Base-by-base conservation (phyloP, 2,797 vertebrate genomes). In the Phaenicophaeus curvirostris region DNA sequence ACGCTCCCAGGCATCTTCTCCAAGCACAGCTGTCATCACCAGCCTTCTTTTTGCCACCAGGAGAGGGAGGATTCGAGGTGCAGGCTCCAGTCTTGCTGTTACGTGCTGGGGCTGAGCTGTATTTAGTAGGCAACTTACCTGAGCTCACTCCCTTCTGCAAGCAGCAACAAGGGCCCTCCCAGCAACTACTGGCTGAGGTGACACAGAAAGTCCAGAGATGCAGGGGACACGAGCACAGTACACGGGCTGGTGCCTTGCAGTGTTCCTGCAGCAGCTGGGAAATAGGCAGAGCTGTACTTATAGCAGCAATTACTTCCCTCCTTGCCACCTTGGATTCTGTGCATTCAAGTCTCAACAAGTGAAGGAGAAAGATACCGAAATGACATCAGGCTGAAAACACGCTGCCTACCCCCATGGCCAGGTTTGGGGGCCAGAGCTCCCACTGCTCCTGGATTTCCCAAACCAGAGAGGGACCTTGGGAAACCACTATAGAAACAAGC, bases 241-340 rank as follows among this genome's bases (percentile, higher is more conserved):
- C 28, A 5, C 0, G 2, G 9, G 16, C 48, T 67, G 71, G 28
- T 71, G 61, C 57, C 65, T 77, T 51, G 21, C 30, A 77, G 68
- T 27, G 9, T 39, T 61, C 30, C 41, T 37, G 24, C 58, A 33
- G 35, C 41, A 62, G 44, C 19, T 7, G 2, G 37, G 39, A 24
- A 67, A 46, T 2, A 10, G 46, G 21, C 79, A 90, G 46, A 65
- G 25, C 25, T 85, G 41, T 4, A 28, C 51, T 58, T 39, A 30
- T 0, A 6, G 67, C 24, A 88, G 76, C 46, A 46, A 24, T 28
- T 59, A 27, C 19, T 44, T 19, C 14, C 11, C 16, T 24, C 61
- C 17, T 58, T 7, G 2, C 19, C n/a, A 50, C 7, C 19, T 1
- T 1, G 17, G 44, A 39, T 19, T n/a, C 27, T 11, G 28, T 24